These are phyloP conservation scores for Idaea dimidiata DNA, from an alignment of 2,888 invertebrate species.

Conservation along the genomic window DNA sequence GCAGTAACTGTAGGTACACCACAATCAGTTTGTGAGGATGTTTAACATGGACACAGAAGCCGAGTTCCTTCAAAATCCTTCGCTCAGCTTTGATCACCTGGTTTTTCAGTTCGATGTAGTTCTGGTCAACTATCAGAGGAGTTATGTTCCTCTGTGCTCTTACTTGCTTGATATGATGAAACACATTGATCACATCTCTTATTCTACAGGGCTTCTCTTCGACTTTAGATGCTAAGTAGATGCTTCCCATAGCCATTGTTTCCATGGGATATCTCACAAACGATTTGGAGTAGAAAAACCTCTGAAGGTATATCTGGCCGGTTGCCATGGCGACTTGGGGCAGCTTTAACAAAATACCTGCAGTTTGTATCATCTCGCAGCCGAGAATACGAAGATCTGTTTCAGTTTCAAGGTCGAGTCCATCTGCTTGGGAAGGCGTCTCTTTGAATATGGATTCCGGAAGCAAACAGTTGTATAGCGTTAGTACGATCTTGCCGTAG, in stretches of 20 bases:
- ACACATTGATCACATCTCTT: conserved; percentile 98
- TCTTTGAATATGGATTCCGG: conserved; percentile 92
- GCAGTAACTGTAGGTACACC: conserved; percentile 95
- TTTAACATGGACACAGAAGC: conserved; percentile 99
- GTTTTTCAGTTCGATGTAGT: conserved; percentile 96
- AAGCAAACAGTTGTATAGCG: conserved; percentile 95
- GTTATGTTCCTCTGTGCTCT: conserved; percentile 92
- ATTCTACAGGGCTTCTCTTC: conserved; percentile 98
- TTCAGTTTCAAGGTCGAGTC: conserved; percentile 94
- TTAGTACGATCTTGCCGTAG: conserved; percentile 91
- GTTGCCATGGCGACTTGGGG: conserved; percentile 99
- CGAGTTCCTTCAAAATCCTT: conserved; percentile 96
- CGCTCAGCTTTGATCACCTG: conserved; percentile 98
- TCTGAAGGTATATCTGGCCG: conserved; percentile 98
- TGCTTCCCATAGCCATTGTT: conserved; percentile 98
- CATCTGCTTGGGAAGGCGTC: conserved; percentile 96
- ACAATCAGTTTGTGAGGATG: conserved; percentile 99
- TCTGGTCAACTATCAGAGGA: conserved; percentile 94
- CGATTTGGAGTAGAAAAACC: conserved; percentile 99
- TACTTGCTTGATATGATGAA: conserved; percentile 98
- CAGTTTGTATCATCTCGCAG: conserved; percentile 98
- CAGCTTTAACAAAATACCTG: conserved; percentile 95
- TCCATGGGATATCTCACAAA: conserved; percentile 98
- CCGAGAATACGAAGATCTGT: conserved; percentile 96
- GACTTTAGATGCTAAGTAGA: conserved; percentile 98